These are phyloP conservation scores for Dichetophora obliterata DNA, from an alignment of 2,888 invertebrate genomes.

Conservation along the genomic window DNA sequence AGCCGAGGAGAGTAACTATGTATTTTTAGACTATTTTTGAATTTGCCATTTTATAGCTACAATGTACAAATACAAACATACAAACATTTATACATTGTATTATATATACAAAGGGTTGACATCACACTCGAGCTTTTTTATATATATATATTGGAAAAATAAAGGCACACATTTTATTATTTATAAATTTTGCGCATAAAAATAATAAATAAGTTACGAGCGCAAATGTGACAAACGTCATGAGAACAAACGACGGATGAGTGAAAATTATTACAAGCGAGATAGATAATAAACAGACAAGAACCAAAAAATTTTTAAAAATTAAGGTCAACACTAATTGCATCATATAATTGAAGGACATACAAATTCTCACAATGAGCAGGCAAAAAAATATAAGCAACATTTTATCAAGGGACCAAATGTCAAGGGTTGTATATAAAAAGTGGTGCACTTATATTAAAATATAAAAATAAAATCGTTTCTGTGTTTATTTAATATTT, in stretches of 20 bases:
- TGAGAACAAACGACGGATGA: not conserved
- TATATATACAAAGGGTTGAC: not conserved
- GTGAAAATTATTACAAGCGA: not conserved
- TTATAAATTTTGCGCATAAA: not conserved
- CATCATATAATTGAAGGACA: not conserved
- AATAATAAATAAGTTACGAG: not conserved
- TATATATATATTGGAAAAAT: not conserved
- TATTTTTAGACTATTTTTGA: constrained; percentile 4
- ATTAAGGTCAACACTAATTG: constrained; percentile 10
- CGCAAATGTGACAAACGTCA: not conserved
- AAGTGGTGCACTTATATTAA: too few species aligned
- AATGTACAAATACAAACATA: too few species aligned
- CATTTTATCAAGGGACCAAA: too few species aligned
- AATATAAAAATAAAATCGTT: too few species aligned
- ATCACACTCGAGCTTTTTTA: not conserved
- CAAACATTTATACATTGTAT: too few species aligned
- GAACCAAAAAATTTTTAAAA: not conserved
- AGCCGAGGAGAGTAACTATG: not conserved
- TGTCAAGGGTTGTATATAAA: too few species aligned
- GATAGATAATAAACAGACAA: not conserved
- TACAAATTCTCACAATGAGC: too few species aligned
- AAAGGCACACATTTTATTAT: not conserved
- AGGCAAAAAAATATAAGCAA: too few species aligned
- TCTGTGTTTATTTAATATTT: too few species aligned
- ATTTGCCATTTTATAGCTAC: not conserved